phyloP scores from a whole-genome alignment of 2,797 vertebrate species.

The Chloroceryle amazona region DNA sequence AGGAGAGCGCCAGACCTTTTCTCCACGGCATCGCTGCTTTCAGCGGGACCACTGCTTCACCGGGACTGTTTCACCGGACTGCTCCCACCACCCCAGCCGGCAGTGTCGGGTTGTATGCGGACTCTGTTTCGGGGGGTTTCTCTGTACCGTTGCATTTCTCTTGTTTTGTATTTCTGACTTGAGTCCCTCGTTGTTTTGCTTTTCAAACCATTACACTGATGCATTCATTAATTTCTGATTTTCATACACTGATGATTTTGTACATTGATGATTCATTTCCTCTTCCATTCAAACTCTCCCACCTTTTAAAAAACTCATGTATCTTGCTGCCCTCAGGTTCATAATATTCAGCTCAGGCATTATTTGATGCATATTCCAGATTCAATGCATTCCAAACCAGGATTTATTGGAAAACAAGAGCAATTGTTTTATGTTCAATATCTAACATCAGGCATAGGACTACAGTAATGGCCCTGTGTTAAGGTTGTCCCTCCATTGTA shows the following conservation, averaged over 20 bases:
- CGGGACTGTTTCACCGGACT: too few species aligned
- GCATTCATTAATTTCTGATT: constrained; percentile 44
- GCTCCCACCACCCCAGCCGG: too few species aligned
- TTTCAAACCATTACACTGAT: too few species aligned
- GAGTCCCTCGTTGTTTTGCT: too few species aligned
- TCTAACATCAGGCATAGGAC: neutral
- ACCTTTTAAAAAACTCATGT: neutral
- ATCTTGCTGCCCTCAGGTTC: neutral
- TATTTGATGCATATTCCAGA: neutral
- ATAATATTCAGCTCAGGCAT: neutral
- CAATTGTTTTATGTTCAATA: neutral
- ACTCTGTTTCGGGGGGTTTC: too few species aligned
- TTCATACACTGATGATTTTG: constrained; percentile 8
- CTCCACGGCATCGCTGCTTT: too few species aligned
- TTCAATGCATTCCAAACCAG: neutral
- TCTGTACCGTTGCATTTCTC: too few species aligned
- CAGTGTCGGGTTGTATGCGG: too few species aligned
- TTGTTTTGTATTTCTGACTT: too few species aligned
- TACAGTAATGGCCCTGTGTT: neutral
- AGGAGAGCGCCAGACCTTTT: too few species aligned
- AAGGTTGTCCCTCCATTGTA: neutral
- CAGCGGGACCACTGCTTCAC: too few species aligned
- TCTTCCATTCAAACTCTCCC: neutral
- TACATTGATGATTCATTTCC: constrained; percentile 22
- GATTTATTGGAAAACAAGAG: neutral